Conservation (phyloP, 1,140 invertebrate genomes). For the Ericerus pela region DNA sequence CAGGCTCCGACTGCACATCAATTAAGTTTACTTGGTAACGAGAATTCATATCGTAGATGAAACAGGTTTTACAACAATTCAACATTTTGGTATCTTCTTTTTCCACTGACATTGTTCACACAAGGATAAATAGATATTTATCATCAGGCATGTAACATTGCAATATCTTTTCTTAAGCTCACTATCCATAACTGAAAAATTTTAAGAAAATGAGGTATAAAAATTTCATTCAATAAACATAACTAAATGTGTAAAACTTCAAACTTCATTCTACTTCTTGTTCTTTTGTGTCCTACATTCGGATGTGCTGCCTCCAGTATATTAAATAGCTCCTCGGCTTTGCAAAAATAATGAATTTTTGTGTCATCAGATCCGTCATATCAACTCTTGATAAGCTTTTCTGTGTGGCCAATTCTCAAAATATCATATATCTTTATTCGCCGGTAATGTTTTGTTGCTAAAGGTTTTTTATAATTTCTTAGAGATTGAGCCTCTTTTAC, state of each 20-base stretch:
- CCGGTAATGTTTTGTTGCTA: neutral
- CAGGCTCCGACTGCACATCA: neutral
- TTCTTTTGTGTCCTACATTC: neutral
- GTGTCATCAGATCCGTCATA: neutral
- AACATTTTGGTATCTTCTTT: neutral
- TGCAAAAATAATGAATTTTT: neutral
- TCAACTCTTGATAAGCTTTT: neutral
- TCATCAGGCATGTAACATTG: neutral
- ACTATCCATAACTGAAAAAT: no score
- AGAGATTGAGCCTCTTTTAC: no score
- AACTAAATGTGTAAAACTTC: no score
- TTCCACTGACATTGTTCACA: neutral
- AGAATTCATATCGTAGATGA: neutral
- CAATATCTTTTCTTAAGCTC: slow-evolving; percentile 5
- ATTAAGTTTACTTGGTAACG: neutral
- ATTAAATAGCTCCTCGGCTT: slow-evolving; percentile 2
- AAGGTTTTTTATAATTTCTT: no score
- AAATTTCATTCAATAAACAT: no score
- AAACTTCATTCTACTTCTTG: no score
- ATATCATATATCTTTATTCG: neutral
- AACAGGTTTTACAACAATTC: neutral
- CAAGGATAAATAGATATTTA: neutral
- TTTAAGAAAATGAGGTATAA: no score
- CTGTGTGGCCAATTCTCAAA: neutral
- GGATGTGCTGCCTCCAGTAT: neutral